Percentiles rank a stretch among this genome's conserved stretches.
Evolutionary conservation across 2,797 vertebrate genomes (phyloP).

Genomic region (Mus spretus): DNA sequence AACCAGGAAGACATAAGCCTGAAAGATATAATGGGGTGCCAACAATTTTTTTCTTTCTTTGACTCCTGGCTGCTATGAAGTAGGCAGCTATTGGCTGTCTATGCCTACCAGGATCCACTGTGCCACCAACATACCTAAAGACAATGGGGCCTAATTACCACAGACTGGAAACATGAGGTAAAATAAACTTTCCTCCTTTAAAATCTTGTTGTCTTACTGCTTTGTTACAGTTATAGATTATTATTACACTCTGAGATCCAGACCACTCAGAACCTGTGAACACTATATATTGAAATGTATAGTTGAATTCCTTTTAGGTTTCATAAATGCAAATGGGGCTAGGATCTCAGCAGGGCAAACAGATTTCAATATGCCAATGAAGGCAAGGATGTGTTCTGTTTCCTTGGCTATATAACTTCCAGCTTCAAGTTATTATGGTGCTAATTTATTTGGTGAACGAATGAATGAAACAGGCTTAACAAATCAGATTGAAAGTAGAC

Average conservation of each 20-base stretch:
- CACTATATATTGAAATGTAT: background rate
- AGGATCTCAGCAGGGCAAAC: background rate
- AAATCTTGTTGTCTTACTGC: background rate
- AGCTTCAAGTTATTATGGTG: background rate
- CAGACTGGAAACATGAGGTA: background rate
- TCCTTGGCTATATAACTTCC: background rate
- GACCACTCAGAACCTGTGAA: background rate
- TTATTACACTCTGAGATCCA: background rate
- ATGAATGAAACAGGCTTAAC: background rate
- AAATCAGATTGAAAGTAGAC: background rate
- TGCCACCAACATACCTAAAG: background rate
- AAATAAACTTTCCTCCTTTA: background rate
- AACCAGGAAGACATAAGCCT: too few relatives aligned
- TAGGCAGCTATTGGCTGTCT: background rate
- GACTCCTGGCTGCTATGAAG: background rate
- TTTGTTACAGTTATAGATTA: background rate
- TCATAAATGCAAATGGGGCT: background rate
- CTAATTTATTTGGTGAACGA: background rate
- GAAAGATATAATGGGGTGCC: background rate
- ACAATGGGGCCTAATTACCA: too few relatives aligned
- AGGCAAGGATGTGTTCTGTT: background rate
- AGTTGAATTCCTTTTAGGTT: background rate
- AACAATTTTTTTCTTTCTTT: background rate
- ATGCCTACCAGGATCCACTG: too few relatives aligned
- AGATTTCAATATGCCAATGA: background rate